These are phyloP conservation scores for Mormyrus iriodes DNA, from an alignment of 2,113 vertebrate species.

Conservation along the genomic window DNA sequence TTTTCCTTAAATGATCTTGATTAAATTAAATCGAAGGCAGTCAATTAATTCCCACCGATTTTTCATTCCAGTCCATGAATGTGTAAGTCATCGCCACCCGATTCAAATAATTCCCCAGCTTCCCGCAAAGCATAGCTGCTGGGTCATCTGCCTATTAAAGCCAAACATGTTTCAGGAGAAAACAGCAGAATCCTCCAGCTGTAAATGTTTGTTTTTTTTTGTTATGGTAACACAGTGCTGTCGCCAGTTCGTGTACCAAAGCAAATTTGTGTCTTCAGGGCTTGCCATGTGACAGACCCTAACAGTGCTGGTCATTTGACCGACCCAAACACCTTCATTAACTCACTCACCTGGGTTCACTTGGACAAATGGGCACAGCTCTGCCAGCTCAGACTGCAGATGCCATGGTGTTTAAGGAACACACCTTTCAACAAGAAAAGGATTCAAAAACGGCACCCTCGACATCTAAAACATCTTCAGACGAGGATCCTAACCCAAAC, in stretches of 20 bases:
- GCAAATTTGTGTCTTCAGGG: not conserved
- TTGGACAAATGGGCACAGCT: not conserved
- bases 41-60: not conserved
- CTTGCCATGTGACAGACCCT: not conserved
- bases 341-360: not conserved
- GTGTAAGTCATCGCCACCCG: not conserved
- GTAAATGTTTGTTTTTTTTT: not conserved
- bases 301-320: not conserved
- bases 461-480: not conserved
- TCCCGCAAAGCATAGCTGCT: not conserved
- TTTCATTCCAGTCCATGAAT: not conserved
- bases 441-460: not conserved
- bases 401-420: not conserved
- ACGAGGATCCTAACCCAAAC: not conserved
- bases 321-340: not conserved
- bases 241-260: not conserved
- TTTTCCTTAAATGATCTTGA: not conserved
- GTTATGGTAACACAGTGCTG: not conserved
- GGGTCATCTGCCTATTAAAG: not conserved
- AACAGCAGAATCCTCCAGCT: not conserved
- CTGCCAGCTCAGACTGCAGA: not conserved
- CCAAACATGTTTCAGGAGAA: not conserved
- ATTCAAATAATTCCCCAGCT: not conserved
- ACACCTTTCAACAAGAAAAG: not conserved
- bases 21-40: not conserved